Percentiles rank a stretch among this genome's conserved stretches.
Conservation (phyloP, 2,888 invertebrate genomes). For the Norana najaformis region DNA sequence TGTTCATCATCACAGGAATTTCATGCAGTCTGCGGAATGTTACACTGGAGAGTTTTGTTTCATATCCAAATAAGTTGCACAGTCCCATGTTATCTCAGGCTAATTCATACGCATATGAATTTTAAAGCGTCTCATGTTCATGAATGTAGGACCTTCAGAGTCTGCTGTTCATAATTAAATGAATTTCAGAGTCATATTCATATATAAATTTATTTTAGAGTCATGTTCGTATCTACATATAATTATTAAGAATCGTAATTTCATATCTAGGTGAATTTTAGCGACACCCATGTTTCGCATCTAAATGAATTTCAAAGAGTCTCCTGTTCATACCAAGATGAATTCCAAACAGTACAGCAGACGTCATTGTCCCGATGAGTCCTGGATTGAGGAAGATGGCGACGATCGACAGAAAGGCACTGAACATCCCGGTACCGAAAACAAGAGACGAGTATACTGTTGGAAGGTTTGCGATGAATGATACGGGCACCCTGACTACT, state of each 20-base stretch:
- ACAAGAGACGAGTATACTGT: not conserved
- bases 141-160: no score
- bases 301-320: not conserved
- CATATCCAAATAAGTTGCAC: no score
- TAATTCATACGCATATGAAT: no score
- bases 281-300: not conserved
- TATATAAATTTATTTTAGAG: no score
- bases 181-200: no score
- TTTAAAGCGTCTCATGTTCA: no score
- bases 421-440: not conserved
- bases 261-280: not conserved
- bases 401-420: not conserved
- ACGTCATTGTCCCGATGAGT: not conserved
- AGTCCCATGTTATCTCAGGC: no score
- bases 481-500: not conserved
- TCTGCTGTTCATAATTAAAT: no score
- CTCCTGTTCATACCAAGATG: not conserved
- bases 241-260: not conserved
- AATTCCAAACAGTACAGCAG: not conserved
- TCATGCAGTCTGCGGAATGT: no score
- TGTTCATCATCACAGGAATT: not conserved
- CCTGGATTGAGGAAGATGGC: not conserved
- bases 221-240: no score
- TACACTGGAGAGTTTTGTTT: no score
- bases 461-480: not conserved